phyloP scores from a whole-genome alignment of 2,888 invertebrate genomes.

The Orchestes rusci region DNA sequence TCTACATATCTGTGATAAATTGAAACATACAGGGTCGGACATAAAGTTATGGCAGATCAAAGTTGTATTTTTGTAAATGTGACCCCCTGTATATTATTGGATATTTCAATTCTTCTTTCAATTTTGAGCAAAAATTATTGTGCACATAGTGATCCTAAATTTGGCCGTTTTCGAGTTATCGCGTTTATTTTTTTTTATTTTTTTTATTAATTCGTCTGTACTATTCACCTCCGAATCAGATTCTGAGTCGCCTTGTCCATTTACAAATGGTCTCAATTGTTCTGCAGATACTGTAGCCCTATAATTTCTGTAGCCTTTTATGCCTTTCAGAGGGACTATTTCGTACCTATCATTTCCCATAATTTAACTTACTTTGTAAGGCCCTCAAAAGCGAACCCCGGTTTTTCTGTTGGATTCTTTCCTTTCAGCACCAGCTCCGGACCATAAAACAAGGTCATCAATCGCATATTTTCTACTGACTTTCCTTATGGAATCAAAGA shows the following conservation, averaged over 20 bases:
- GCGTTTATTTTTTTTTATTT: no score
- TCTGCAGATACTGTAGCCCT: background rate
- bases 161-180: no score
- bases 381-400: conserved; percentile 2
- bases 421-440: background rate
- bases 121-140: no score
- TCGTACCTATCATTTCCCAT: conserved; percentile 7
- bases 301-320: conserved; percentile 6
- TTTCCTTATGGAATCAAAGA: conserved; percentile 4
- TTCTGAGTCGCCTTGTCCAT: conserved; percentile 1
- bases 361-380: background rate
- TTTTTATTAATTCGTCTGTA: conserved; percentile 3
- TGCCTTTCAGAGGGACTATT: conserved; percentile 3
- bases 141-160: no score
- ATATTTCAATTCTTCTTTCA: no score
- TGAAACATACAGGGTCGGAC: no score
- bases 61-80: no score
- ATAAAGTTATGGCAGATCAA: no score
- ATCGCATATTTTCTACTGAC: conserved; percentile 1
- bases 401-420: conserved; percentile 7
- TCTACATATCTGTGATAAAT: no score
- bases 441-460: conserved; percentile 6
- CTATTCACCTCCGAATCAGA: background rate
- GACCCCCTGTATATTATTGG: no score
- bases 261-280: conserved; percentile 2